These are phyloP conservation scores for Atrina japonica DNA, from an alignment of 2,888 invertebrate species.

Conservation along the genomic window DNA sequence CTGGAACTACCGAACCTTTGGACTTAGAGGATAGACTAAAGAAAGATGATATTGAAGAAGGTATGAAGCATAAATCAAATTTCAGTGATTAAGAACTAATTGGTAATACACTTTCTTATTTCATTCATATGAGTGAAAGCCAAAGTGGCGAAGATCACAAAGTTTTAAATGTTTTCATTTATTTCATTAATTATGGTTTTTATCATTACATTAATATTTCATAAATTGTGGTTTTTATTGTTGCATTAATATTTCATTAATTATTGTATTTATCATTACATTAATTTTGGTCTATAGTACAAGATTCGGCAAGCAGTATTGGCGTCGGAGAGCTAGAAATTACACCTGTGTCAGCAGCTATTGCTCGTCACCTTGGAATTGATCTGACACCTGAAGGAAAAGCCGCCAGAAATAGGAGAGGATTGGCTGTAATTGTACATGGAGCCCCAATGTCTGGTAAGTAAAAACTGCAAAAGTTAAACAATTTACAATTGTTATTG, in stretches of 20 bases:
- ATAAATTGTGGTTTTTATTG: too few relatives aligned
- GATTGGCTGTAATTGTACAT: slow-evolving; percentile 80
- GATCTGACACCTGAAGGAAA: slow-evolving; percentile 80
- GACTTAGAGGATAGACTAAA: slow-evolving; percentile 40
- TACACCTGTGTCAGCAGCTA: slow-evolving; percentile 80
- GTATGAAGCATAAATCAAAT: slow-evolving; percentile 16
- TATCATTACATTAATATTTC: too few relatives aligned
- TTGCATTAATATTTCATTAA: too few relatives aligned
- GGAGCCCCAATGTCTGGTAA: slow-evolving; percentile 80
- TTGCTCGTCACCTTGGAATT: slow-evolving; percentile 80
- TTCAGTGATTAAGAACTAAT: too few relatives aligned
- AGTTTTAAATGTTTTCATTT: not conserved
- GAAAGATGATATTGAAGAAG: slow-evolving; percentile 46
- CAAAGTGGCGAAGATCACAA: too few relatives aligned
- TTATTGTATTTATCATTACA: not conserved
- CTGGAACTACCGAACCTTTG: slow-evolving; percentile 44
- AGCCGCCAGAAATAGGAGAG: slow-evolving; percentile 79
- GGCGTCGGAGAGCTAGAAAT: slow-evolving; percentile 80
- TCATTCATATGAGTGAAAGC: too few relatives aligned
- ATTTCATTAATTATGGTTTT: not conserved
- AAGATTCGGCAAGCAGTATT: slow-evolving; percentile 62
- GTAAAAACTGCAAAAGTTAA: slow-evolving; percentile 10
- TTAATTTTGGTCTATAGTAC: slow-evolving; percentile 38
- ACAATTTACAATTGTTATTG: not conserved
- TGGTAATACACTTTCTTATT: too few relatives aligned